Base-by-base conservation (phyloP, 2,797 vertebrate species). In the Trematomus bernacchii region DNA sequence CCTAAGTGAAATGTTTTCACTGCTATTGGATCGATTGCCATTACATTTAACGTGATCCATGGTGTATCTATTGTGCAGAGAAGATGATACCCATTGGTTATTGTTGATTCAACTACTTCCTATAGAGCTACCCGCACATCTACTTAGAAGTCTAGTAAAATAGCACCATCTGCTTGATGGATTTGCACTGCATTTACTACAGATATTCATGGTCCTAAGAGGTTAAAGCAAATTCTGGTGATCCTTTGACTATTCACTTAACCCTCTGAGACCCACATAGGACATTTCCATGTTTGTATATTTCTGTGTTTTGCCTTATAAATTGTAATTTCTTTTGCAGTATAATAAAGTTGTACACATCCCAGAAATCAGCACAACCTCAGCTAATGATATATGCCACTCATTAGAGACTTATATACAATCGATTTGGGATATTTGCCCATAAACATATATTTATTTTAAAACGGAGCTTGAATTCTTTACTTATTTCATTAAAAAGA, bases 1-100 rank as follows among this genome's bases (percentile, higher is more conserved):
- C n/a, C 60, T 66, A 60, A 2, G 14, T n/a, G 2, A 62, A 57
- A 71, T n/a, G 5, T 68, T 16, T 44, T 30, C 14, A 67, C 12
- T 43, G 21, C 33, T 48, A 13, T 37, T 53, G n/a, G 15, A 59
- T 59, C 37, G 12, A 15, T 42, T 33, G 19, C 14, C 7, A 54
- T 59, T 14, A 47, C 40, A 43, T 60, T 44, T 44, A 3, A 14
- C 52, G 30, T 50, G 42, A 51, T n/a, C 7, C 5, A 30, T 18
- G 23, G 30, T 4, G 21, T 37, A 37, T 37, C 8, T 37, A 37
- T 37, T 19, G 21, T 52, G 23, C 21, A 6, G 42, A 40, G 4
- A 59, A 6, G n/a, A 51, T 23, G 43, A 70, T 71, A 27, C 68
- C 10, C 19, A 3, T 19, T 59, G 37, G 63, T 13, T 16, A 37